phyloP scores from a whole-genome alignment of 2,113 vertebrate species.

The Panurus biarmicus region DNA sequence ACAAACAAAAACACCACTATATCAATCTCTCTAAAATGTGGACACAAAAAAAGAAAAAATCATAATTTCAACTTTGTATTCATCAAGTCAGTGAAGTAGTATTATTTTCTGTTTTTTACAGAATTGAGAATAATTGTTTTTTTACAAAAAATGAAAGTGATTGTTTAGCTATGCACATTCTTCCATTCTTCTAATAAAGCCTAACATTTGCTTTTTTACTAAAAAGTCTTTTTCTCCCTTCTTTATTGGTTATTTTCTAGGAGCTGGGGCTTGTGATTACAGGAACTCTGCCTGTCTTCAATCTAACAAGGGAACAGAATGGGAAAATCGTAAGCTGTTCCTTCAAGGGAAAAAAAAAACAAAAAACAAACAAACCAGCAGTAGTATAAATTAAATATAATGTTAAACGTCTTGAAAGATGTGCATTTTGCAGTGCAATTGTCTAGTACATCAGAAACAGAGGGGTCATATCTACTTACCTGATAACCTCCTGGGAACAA shows the following conservation, averaged over 20 bases:
- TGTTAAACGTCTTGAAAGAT: neutral
- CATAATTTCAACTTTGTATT: neutral
- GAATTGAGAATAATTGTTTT: neutral
- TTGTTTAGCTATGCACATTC: neutral
- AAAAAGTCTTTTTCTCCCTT: neutral
- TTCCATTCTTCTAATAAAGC: neutral
- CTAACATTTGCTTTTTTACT: neutral
- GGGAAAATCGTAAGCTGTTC: constrained; percentile 58
- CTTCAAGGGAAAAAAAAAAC: neutral
- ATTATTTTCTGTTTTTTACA: neutral
- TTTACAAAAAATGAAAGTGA: neutral
- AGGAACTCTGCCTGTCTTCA: constrained; percentile 90
- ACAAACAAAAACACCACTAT: too few relatives aligned
- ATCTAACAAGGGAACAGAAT: constrained; percentile 78
- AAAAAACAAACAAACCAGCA: too few relatives aligned
- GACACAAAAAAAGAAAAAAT: neutral
- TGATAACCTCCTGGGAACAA: neutral
- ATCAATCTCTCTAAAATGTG: neutral
- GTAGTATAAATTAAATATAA: neutral
- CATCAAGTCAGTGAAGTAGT: neutral
- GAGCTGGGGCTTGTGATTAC: constrained; percentile 90
- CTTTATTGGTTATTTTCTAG: constrained; percentile 61
- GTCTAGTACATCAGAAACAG: neutral
- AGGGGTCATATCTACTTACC: neutral
- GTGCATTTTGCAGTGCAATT: neutral